Evolutionary conservation across 1,140 invertebrate genomes (phyloP), one percentile per base, ranked within the genome.

Genomic region (Lethocerus indicus): DNA sequence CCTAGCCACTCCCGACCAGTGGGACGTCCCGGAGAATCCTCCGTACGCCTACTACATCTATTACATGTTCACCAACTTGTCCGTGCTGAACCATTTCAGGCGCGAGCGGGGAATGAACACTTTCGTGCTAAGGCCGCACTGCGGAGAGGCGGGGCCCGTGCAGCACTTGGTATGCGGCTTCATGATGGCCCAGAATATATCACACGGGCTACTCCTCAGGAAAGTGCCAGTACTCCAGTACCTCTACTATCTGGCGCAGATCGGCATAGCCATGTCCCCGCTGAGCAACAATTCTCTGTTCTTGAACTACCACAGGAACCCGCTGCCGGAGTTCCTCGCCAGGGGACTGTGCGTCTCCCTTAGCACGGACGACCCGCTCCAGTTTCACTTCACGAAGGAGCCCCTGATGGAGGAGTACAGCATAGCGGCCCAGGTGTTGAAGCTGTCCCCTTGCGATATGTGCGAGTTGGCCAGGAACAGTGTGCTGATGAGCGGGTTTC

Each of bases 301-400:
- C 66, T 75, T 98, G 21, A 96, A 96, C 66, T 98, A 98, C 67
- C 92, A 98, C 67, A 81, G 94, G 21, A 98, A 98, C 70, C 95
- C 95, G 24, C 69, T 98, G 50, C 92, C 91, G 0, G 94, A 98
- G 66, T 98, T 94, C 68, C 72, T 98, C 43, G 87, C 88, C 14
- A 73, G 94, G 56, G 95, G 95, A 3, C 71, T 99, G 1, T 81
- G 86, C 57, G 77, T 99, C 50, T 95, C 90, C 32, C 68, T 99
- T 9, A 96, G 91, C 4, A 98, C 93, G 3, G 95, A 99, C 64
- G 95, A 98, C 71, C 95, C 95, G 14, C 66, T 98, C 35, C 94
- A 98, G 67, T 98, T 98, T 67, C 95, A 98, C 67, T 98, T 97
- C 60, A 99, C 95, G 26, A 98, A 98, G 81, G 95, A 98, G 74